Evolutionary conservation across 2,113 vertebrate genomes (phyloP), one percentile per base, ranked within the genome.

Genomic region (Rhegmatorhina hoffmannsi): DNA sequence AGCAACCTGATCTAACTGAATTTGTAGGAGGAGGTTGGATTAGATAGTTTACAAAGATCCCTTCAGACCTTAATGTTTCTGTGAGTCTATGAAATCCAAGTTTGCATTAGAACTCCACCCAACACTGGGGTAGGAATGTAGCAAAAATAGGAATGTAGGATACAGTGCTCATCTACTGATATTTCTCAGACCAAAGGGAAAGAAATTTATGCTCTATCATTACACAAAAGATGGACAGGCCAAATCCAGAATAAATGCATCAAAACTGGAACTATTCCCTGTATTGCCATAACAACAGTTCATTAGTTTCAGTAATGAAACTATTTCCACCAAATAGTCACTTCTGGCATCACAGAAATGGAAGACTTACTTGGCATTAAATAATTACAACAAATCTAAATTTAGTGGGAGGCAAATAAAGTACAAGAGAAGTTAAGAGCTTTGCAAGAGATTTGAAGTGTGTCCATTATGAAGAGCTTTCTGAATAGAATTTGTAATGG

Each of bases 361-460:
- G n/a, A 91, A 87, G n/a, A 28, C 36, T 84, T 73, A 68, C 40
- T 64, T 69, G 21, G 33, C 73, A 89, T 72, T 70, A 89, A 90
- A 89, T 84, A 90, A 86, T 74, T 89, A 23, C 76, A 95, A 53
- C 17, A 88, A 73, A 92, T 68, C 36, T 92, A 94, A 91, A 96
- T 91, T 79, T 36, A 89, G 55, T 31, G 10, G 12, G 69, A 92
- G 24, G 62, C 26, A 38, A 67, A 68, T 16, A 55, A 53, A 77
- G 49, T 74, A 55, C 47, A 25, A 70, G 25, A 20, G 47, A 88
- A 93, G 68, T 40, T 63, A 88, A 72, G 68, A 90, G 52, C 76
- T 92, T 69, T 94, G 60, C 44, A 68, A 75, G 52, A 92, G 36
- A 33, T 34, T 38, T 49, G 66, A 78, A 79, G n/a, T 18, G 5